phyloP scores from a whole-genome alignment of 2,797 vertebrate genomes.

The Falco columbarius region DNA sequence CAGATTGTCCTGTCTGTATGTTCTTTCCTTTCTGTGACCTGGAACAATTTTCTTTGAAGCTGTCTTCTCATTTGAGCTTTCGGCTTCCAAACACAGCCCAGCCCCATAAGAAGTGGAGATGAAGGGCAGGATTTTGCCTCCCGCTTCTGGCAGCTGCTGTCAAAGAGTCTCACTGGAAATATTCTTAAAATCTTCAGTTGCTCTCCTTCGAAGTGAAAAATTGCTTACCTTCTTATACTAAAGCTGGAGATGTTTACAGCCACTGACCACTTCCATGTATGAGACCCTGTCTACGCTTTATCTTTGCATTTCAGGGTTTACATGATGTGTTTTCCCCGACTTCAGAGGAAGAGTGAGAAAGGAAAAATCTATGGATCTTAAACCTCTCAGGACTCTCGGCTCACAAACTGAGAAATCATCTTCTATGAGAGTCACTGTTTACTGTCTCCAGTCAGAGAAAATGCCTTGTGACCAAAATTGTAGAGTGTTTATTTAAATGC shows the following conservation, averaged over 20 bases:
- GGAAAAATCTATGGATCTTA: background rate
- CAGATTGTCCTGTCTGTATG: background rate
- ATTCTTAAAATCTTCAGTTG: background rate
- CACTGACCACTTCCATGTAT: background rate
- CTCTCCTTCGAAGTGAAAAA: background rate
- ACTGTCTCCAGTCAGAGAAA: background rate
- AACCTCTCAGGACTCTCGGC: background rate
- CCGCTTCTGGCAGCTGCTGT: background rate
- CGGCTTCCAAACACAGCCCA: background rate
- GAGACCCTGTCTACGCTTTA: background rate
- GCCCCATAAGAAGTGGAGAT: background rate
- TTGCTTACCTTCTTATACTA: background rate
- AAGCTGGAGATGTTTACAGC: background rate
- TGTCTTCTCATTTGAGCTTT: background rate
- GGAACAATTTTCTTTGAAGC: background rate
- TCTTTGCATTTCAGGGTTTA: background rate
- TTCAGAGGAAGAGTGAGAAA: background rate
- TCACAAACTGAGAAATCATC: background rate
- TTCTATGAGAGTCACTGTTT: background rate
- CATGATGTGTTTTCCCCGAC: background rate
- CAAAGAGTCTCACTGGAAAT: background rate
- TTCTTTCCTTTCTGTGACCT: background rate
- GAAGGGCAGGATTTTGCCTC: background rate
- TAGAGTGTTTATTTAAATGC: background rate
- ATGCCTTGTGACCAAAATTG: background rate